Evolutionary conservation across 2,113 vertebrate species (phyloP).

Genomic region (Sisor rabdophorus): DNA sequence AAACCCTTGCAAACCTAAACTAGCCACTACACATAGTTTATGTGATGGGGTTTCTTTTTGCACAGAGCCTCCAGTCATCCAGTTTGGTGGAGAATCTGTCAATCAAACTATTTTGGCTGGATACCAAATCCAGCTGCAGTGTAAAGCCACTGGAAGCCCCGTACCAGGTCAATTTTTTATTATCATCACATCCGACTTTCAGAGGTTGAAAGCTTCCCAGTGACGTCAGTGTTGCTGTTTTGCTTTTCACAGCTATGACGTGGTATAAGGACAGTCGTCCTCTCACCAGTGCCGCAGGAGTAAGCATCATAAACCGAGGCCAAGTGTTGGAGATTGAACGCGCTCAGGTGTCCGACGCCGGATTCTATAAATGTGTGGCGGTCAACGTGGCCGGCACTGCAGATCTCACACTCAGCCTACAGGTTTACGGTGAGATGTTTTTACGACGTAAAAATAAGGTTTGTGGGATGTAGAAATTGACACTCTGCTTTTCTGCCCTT

Average conservation of each 20-base stretch:
- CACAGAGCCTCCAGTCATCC: constrained; percentile 84
- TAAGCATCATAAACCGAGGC: constrained; percentile 71
- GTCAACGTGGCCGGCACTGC: constrained; percentile 80
- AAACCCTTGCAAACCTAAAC: not conserved
- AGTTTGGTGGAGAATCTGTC: constrained; percentile 73
- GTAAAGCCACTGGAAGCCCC: constrained; percentile 82
- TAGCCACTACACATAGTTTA: constrained; percentile 1
- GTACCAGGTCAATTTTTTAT: constrained; percentile 70
- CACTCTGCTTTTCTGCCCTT: not conserved
- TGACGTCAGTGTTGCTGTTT: constrained; percentile 4
- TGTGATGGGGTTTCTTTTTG: constrained; percentile 31
- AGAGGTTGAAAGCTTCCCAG: not conserved
- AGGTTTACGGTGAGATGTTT: constrained; percentile 80
- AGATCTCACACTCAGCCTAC: constrained; percentile 78
- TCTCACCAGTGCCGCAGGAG: constrained; percentile 63
- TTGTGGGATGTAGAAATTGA: too few species aligned
- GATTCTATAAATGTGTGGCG: constrained; percentile 84
- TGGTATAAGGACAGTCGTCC: constrained; percentile 89
- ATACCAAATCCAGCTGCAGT: constrained; percentile 81
- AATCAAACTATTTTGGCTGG: constrained; percentile 86
- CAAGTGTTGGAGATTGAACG: constrained; percentile 76
- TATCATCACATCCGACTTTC: not conserved
- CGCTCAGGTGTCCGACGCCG: constrained; percentile 79
- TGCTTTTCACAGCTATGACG: constrained; percentile 69
- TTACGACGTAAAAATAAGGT: too few species aligned